Percentiles rank a stretch among this genome's conserved stretches.
Evolutionary conservation across 2,888 invertebrate species (phyloP).

Genomic region (Spisula subtruncata): DNA sequence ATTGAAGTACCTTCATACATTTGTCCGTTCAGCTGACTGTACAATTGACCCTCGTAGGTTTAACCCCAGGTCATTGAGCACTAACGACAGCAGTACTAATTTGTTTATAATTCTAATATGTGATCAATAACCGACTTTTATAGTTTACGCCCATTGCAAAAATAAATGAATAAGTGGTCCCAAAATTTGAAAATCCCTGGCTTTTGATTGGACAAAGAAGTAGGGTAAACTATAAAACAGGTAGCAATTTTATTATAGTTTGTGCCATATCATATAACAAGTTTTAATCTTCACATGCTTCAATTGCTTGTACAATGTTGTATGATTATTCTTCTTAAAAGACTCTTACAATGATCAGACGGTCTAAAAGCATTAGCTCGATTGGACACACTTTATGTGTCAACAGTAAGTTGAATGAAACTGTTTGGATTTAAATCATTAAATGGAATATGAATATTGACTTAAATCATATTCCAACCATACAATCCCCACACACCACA

Average conservation of each 20-base stretch:
- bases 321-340: conserved; percentile 9
- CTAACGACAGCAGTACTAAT: no score
- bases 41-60: no score
- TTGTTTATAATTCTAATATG: no score
- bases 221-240: no score
- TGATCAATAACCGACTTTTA: no score
- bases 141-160: no score
- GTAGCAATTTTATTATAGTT: no score
- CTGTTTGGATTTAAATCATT: conserved; percentile 26
- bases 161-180: no score
- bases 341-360: not conserved
- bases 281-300: not conserved
- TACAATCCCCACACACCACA: not conserved
- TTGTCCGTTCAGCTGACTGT: no score
- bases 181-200: no score
- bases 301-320: not conserved
- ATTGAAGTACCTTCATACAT: not conserved
- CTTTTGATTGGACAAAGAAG: not conserved
- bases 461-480: conserved; percentile 15
- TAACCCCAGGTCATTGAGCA: no score
- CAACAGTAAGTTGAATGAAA: conserved; percentile 36
- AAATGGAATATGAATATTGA: conserved; percentile 35
- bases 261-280: not conserved
- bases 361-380: not conserved
- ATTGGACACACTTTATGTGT: conserved; percentile 19